Conservation (phyloP, 1,140 invertebrate genomes). For the Drosophila bocki region DNA sequence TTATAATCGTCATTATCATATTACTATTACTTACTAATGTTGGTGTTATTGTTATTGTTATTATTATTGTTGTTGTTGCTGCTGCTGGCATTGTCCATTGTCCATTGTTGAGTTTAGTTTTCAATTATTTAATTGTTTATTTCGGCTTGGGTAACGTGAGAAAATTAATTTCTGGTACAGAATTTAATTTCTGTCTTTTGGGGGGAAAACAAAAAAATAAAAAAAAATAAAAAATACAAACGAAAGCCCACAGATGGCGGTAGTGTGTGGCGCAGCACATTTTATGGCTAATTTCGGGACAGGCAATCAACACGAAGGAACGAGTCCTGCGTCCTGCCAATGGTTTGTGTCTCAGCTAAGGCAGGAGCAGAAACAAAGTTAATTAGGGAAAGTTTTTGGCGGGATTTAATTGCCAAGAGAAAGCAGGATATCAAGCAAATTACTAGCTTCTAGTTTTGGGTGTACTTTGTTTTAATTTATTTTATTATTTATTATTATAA, state of each 20-base stretch:
- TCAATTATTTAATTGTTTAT: slow-evolving; percentile 74
- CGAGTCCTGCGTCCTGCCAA: slow-evolving; percentile 9
- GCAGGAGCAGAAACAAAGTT: background rate
- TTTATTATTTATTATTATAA: background rate
- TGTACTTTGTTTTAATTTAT: background rate
- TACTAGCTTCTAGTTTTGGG: background rate
- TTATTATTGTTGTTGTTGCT: slow-evolving; percentile 14
- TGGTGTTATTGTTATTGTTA: slow-evolving; percentile 45
- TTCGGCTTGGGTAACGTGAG: slow-evolving; percentile 61
- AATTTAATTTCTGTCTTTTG: slow-evolving; percentile 50
- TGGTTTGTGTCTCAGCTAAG: slow-evolving; percentile 68
- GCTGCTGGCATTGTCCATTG: too few species aligned
- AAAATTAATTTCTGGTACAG: slow-evolving; percentile 55
- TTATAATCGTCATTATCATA: slow-evolving; percentile 57
- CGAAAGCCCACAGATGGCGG: slow-evolving; percentile 61
- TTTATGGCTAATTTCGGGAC: slow-evolving; percentile 72
- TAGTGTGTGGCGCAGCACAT: slow-evolving; percentile 22
- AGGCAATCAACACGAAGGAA: slow-evolving; percentile 27
- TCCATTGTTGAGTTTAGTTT: slow-evolving; percentile 37
- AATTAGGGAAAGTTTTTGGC: slow-evolving; percentile 24
- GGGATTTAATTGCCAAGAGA: slow-evolving; percentile 19
- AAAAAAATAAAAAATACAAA: background rate
- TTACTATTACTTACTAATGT: slow-evolving; percentile 64
- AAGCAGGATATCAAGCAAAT: too few species aligned
- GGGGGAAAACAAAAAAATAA: background rate